Conservation (phyloP, 2,888 invertebrate species). For the Chymomyza procnemis region DNA sequence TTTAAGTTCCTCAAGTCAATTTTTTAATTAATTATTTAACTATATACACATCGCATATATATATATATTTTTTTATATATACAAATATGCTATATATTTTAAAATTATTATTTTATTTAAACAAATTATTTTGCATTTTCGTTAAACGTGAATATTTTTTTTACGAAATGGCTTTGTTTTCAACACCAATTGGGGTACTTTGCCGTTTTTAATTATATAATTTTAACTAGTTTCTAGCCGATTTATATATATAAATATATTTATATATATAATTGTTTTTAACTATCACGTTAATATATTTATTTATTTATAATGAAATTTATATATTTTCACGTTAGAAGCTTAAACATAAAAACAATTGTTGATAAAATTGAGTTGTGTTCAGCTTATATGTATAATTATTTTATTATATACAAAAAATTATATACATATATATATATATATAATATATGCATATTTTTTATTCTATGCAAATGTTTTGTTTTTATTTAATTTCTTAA, state of each 20-base stretch:
- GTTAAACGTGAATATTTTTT: not conserved
- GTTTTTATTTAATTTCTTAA: slow-evolving; percentile 9
- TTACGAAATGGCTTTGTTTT: not conserved
- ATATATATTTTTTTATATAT: no score
- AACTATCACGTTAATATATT: slow-evolving; percentile 1
- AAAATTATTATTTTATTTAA: not conserved
- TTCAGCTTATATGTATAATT: slow-evolving; percentile 35
- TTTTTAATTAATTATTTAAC: slow-evolving; percentile 26
- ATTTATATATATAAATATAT: not conserved
- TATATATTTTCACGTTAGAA: not conserved
- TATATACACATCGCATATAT: not conserved
- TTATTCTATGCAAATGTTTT: slow-evolving; percentile 15
- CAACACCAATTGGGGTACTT: not conserved
- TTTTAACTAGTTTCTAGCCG: not conserved
- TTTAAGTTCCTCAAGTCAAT: slow-evolving; percentile 76
- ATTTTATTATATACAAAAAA: slow-evolving; percentile 11
- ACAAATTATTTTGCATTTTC: not conserved
- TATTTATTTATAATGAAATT: slow-evolving; percentile 6
- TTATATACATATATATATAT: slow-evolving; percentile 5
- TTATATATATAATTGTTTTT: not conserved
- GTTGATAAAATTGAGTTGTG: slow-evolving; percentile 54
- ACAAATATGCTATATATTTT: not conserved
- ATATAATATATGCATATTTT: slow-evolving; percentile 8
- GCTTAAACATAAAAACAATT: slow-evolving; percentile 26
- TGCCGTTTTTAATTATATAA: not conserved